Conservation (phyloP, 1,140 invertebrate species). For the Euglossa dilemma region DNA sequence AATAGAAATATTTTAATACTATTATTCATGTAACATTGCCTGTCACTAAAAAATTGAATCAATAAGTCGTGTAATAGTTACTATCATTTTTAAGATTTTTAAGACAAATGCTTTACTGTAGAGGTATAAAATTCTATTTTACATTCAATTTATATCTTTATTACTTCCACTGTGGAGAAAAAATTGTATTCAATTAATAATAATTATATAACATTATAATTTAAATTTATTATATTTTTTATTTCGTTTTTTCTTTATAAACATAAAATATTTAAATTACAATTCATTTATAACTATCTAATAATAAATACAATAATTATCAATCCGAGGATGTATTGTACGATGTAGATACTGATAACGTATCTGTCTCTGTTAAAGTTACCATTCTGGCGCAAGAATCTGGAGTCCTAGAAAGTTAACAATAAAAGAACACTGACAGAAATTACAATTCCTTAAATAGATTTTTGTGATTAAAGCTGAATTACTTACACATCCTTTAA, state of each 20-base stretch:
- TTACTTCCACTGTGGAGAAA: not conserved
- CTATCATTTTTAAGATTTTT: too few relatives aligned
- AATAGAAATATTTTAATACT: not conserved
- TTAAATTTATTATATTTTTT: not conserved
- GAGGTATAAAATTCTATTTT: not conserved
- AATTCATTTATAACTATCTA: slow-evolving; percentile 17
- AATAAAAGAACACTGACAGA: not conserved
- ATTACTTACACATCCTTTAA: slow-evolving; percentile 92
- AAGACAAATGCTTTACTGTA: not conserved
- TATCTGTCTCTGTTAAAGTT: slow-evolving; percentile 49
- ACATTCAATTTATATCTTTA: not conserved
- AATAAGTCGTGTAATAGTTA: not conserved
- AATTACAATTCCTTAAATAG: not conserved
- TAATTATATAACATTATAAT: not conserved
- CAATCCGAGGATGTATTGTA: slow-evolving; percentile 39
- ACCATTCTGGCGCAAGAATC: slow-evolving; percentile 52
- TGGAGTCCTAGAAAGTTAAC: slow-evolving; percentile 39
- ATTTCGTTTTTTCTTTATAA: slow-evolving; percentile 17
- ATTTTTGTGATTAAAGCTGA: not conserved
- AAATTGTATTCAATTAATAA: not conserved
- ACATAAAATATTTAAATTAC: slow-evolving; percentile 42
- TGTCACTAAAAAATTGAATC: not conserved
- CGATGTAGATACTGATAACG: slow-evolving; percentile 29
- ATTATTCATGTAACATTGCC: not conserved
- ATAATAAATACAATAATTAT: slow-evolving; percentile 4